Percentiles rank a stretch among this genome's conserved stretches.
phyloP scores from a whole-genome alignment of 1,140 invertebrate genomes.

The Drosophila watanabei region DNA sequence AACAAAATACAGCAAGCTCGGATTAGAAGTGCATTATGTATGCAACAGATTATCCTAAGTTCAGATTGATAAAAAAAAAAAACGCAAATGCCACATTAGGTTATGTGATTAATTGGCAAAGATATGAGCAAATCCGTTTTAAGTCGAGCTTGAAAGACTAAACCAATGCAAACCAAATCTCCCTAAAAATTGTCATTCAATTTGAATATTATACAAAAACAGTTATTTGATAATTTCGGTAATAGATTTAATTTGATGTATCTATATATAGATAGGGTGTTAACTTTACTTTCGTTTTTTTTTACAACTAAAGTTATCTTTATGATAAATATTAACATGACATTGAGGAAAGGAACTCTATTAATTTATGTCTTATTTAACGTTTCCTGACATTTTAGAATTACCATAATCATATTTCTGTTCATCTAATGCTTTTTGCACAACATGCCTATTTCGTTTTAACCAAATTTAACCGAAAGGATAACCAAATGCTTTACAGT shows the following conservation, averaged over 20 bases:
- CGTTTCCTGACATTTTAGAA: too few relatives aligned
- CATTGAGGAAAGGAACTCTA: too few relatives aligned
- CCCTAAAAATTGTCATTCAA: not conserved
- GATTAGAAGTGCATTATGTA: constrained; percentile 52
- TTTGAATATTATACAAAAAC: not conserved
- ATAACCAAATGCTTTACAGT: constrained; percentile 6
- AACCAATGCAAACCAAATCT: not conserved
- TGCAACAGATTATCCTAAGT: constrained; percentile 37
- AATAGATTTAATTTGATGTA: too few relatives aligned
- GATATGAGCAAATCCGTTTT: constrained; percentile 21
- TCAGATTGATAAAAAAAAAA: constrained; percentile 25
- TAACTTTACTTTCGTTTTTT: too few relatives aligned
- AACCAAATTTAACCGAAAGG: not conserved
- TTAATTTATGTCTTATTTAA: too few relatives aligned
- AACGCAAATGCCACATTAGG: constrained; percentile 34
- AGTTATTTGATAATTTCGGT: not conserved
- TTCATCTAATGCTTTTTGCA: not conserved
- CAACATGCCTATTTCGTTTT: not conserved
- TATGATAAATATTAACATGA: too few relatives aligned
- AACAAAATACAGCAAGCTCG: constrained; percentile 19
- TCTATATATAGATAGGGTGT: too few relatives aligned
- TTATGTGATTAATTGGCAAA: constrained; percentile 31
- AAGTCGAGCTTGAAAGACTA: not conserved
- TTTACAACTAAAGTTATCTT: too few relatives aligned
- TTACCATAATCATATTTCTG: too few relatives aligned